phyloP scores from a whole-genome alignment of 2,797 vertebrate species.

The Tympanoctomys barrerae region DNA sequence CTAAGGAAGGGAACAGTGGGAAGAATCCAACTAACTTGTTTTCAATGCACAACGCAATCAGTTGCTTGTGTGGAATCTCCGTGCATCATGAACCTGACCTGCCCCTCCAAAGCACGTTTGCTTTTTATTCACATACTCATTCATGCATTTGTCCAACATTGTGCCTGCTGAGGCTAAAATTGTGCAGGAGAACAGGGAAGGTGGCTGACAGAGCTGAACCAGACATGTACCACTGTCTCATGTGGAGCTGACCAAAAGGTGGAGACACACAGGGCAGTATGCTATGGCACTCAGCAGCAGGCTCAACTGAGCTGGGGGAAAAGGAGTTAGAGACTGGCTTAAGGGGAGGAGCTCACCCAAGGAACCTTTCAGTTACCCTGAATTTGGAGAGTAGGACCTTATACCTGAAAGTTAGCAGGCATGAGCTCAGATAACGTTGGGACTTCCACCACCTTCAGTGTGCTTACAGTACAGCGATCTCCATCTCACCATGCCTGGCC shows the following conservation, averaged over 20 bases:
- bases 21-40: neutral
- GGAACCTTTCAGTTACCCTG: neutral
- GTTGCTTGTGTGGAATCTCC: neutral
- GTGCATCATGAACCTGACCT: neutral
- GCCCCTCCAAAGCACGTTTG: neutral
- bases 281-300: neutral
- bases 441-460: too few relatives aligned
- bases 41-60: neutral
- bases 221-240: neutral
- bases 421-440: neutral
- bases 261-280: neutral
- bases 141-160: neutral
- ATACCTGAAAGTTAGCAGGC: neutral
- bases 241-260: neutral
- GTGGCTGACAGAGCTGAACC: neutral
- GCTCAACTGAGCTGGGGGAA: neutral
- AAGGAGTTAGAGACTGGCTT: neutral
- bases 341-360: neutral
- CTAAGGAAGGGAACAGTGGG: neutral
- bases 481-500: neutral
- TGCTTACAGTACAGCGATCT: neutral
- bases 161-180: neutral
- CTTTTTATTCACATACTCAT: neutral
- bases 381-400: neutral
- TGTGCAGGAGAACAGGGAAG: neutral